phyloP scores from a whole-genome alignment of 1,140 invertebrate genomes.

The Armadillidium nasatum region DNA sequence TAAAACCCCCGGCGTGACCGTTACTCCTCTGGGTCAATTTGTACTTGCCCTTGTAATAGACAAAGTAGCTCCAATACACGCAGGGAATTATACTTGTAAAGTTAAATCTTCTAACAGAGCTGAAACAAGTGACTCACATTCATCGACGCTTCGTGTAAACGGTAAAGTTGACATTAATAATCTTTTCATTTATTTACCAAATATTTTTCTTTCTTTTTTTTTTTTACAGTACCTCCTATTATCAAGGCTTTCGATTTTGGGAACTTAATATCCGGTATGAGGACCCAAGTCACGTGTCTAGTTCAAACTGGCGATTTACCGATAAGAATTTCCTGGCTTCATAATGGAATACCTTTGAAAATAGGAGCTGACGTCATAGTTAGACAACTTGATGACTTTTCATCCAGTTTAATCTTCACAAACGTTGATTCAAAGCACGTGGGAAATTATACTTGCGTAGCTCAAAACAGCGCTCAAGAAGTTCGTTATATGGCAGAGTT shows the following conservation, averaged over 20 bases:
- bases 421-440: conserved; percentile 72
- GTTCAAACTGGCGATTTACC: conserved; percentile 91
- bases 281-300: conserved; percentile 72
- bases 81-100: conserved; percentile 83
- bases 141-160: conserved; percentile 35
- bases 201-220: neutral
- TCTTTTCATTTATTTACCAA: neutral
- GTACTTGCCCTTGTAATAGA: conserved; percentile 84
- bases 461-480: conserved; percentile 61
- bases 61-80: conserved; percentile 70
- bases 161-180: conserved; percentile 24
- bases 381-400: conserved; percentile 74
- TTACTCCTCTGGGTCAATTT: conserved; percentile 72
- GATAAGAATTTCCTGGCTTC: conserved; percentile 70
- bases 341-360: conserved; percentile 63
- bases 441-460: conserved; percentile 71
- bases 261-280: conserved; percentile 50
- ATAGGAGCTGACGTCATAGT: conserved; percentile 55
- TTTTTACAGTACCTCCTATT: conserved; percentile 51
- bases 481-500: conserved; percentile 58
- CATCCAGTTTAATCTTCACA: conserved; percentile 80
- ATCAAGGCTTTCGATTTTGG: conserved; percentile 53
- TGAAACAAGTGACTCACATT: conserved; percentile 33
- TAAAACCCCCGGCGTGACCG: conserved; percentile 54
- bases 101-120: conserved; percentile 55